A percentile compares a stretch with the other conserved stretches of the same genome.
Evolutionary conservation across 2,888 invertebrate species (phyloP).

Genomic region (Lepidochitona cinerea): DNA sequence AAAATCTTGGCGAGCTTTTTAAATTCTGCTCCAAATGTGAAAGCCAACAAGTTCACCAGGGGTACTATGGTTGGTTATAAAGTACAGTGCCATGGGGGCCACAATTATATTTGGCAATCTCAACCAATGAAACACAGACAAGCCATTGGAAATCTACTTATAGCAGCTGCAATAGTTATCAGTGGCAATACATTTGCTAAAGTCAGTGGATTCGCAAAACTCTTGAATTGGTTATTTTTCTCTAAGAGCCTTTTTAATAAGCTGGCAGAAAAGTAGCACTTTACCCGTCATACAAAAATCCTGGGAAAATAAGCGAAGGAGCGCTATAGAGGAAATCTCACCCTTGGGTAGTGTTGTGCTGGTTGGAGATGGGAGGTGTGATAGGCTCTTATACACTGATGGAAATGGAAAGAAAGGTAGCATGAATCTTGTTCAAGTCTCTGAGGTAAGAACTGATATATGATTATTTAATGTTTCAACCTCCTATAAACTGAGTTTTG

Average conservation of each 20-base stretch:
- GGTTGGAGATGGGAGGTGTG: not conserved
- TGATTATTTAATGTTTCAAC: no score
- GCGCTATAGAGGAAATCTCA: not conserved
- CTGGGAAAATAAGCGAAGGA: not conserved
- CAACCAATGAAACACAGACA: not conserved
- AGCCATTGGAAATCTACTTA: not conserved
- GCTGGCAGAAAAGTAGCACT: not conserved
- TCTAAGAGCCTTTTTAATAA: not conserved
- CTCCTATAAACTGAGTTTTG: no score
- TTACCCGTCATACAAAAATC: not conserved
- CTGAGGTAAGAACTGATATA: no score
- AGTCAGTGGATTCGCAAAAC: not conserved
- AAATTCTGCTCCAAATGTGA: not conserved
- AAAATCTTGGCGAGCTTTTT: not conserved
- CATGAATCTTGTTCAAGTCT: no score
- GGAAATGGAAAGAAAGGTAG: not conserved
- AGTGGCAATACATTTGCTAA: not conserved
- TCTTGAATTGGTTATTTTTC: not conserved
- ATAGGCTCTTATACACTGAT: not conserved
- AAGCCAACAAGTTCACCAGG: not conserved
- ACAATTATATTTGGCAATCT: not conserved
- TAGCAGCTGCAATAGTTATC: not conserved
- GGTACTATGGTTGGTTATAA: not conserved
- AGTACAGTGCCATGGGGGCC: not conserved
- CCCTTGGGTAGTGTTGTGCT: not conserved